Base-by-base conservation (phyloP, 1,140 invertebrate species). In the Atopsyche davidsoni region DNA sequence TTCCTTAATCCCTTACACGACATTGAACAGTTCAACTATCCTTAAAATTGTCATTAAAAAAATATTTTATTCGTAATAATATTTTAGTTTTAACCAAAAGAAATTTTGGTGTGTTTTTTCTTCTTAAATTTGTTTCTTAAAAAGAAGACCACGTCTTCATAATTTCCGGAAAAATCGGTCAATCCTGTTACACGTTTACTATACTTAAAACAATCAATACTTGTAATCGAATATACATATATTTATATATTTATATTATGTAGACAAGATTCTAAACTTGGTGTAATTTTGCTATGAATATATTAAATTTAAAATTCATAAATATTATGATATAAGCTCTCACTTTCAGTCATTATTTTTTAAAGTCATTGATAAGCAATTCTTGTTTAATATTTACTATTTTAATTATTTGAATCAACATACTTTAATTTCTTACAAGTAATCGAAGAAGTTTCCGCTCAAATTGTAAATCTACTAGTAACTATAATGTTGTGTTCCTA, bases 211-310 rank as follows among this genome's bases (percentile, higher is more conserved):
- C 6, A 38, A 38, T 38, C 13, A 7, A n/a, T 43, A 13, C 9
- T 16, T 6, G 9, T 21, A 13, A 23, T 19, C 23, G 10, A 24
- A 43, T 24, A 11, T 24, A 3, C 22, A 3, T 31, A 16, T 32
- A 46, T 17, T 28, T 28, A 18, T 36, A 14, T 38, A 9, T 13
- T 21, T 18, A 39, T 44, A 24, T 51, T 28, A 40, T 51, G 53
- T 55, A 55, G 53, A 43, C 49, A 55, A 55, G 53, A 55, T 55
- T 55, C 53, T 55, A 55, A 55, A 55, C 47, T 55, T 55, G 53
- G 23, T 46, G 28, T 55, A 45, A 36, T 43, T 3, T 25, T 13
- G n/a, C n/a, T n/a, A n/a, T n/a, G n/a, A n/a, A n/a, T n/a, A n/a
- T n/a, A n/a, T n/a, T n/a, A n/a, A n/a, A n/a, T n/a, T n/a, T n/a